These are phyloP conservation scores for Diploptera punctata DNA, from an alignment of 2,888 invertebrate genomes.

Conservation along the genomic window DNA sequence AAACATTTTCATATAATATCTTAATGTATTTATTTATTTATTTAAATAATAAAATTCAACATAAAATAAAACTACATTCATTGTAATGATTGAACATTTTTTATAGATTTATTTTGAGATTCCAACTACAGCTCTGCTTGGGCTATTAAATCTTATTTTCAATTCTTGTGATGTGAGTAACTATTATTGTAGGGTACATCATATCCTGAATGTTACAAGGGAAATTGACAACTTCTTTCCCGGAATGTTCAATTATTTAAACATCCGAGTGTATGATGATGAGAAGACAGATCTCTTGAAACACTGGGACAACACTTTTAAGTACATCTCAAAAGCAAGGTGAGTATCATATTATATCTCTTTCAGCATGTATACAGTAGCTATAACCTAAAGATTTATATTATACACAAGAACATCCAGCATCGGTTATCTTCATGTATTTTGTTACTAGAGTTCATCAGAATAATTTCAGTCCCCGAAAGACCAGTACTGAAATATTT, in stretches of 20 bases:
- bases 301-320: slow-evolving; percentile 97
- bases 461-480: too few species aligned
- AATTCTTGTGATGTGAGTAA: neutral
- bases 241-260: slow-evolving; percentile 94
- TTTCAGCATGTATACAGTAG: too few species aligned
- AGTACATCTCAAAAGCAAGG: slow-evolving; percentile 92
- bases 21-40: too few species aligned
- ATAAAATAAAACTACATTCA: neutral
- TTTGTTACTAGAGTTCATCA: too few species aligned
- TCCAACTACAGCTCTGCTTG: neutral
- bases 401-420: too few species aligned
- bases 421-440: too few species aligned
- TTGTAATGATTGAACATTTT: neutral
- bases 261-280: slow-evolving; percentile 96
- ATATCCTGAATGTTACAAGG: slow-evolving; percentile 96
- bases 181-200: slow-evolving; percentile 77
- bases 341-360: slow-evolving; percentile 50
- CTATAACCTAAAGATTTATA: too few species aligned
- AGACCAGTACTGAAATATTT: too few species aligned
- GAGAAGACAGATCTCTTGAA: slow-evolving; percentile 95
- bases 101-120: neutral
- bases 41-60: neutral
- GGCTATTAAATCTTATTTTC: neutral
- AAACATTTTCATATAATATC: too few species aligned
- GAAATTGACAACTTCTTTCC: slow-evolving; percentile 99